Percentiles rank a stretch among this genome's conserved stretches.
Evolutionary conservation across 2,888 invertebrate species (phyloP).

Genomic region (Rutpela maculata): DNA sequence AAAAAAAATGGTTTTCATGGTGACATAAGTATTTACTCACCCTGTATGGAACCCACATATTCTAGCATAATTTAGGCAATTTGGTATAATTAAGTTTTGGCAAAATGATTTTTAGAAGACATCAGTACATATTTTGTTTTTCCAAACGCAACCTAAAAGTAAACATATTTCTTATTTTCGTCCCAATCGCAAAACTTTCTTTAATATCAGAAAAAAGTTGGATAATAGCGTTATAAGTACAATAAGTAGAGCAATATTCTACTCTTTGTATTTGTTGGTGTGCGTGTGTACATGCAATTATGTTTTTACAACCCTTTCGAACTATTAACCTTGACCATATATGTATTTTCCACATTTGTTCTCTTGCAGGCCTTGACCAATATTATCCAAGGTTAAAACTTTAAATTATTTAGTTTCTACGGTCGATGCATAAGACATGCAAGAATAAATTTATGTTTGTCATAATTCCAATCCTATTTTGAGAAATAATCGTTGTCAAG

Average conservation of each 20-base stretch:
- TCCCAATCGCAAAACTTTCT: no score
- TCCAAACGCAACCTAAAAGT: no score
- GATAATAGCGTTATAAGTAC: no score
- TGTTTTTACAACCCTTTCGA: conserved; percentile 15
- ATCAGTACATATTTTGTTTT: no score
- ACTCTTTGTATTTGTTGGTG: conserved; percentile 16
- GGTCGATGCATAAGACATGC: conserved; percentile 1
- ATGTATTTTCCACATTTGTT: conserved; percentile 1
- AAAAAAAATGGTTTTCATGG: no score
- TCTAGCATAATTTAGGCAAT: no score
- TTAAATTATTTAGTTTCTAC: background rate
- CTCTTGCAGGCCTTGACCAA: background rate
- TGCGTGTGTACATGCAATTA: conserved; percentile 14
- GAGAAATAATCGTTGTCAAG: background rate
- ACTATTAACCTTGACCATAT: conserved; percentile 25
- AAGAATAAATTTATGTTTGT: background rate
- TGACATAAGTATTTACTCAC: no score
- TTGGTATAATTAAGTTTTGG: no score
- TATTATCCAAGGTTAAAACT: background rate
- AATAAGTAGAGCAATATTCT: background rate
- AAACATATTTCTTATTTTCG: no score
- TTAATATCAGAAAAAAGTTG: no score
- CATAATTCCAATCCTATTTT: background rate
- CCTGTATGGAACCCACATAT: no score
- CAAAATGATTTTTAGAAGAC: no score